Evolutionary conservation across 2,113 vertebrate species (phyloP).

Genomic region (Coturnix japonica): DNA sequence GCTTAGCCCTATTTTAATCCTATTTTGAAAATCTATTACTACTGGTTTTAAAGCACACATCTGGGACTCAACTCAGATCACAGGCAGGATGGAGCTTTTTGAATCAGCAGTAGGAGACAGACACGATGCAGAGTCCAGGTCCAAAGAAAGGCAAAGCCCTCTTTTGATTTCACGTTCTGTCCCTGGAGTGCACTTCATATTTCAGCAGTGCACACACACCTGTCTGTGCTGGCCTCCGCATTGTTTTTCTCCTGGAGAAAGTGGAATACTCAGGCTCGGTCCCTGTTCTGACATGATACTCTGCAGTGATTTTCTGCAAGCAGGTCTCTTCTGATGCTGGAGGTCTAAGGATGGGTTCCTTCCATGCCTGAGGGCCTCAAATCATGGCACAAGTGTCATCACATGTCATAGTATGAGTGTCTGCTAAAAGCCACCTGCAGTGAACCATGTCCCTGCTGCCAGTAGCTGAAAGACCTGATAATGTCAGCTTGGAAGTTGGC

Average conservation of each 20-base stretch:
- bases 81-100: neutral
- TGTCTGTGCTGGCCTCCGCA: conserved; percentile 33
- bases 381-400: neutral
- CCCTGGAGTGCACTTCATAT: conserved; percentile 8
- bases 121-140: neutral
- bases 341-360: neutral
- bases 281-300: conserved; percentile 37
- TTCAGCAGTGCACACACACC: conserved; percentile 6
- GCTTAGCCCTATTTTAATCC: conserved; percentile 18
- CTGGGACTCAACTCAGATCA: neutral
- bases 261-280: neutral
- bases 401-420: neutral
- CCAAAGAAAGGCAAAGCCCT: neutral
- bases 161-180: neutral
- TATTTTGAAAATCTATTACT: conserved; percentile 37
- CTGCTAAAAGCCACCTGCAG: neutral
- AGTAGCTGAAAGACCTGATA: neutral
- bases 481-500: neutral
- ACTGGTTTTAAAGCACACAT: conserved; percentile 13
- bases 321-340: neutral
- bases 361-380: neutral
- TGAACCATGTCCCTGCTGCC: neutral
- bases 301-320: neutral
- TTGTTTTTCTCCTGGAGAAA: conserved; percentile 23
- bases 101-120: neutral